Conservation (phyloP, 2,113 vertebrate genomes). For the Haemorhous mexicanus region DNA sequence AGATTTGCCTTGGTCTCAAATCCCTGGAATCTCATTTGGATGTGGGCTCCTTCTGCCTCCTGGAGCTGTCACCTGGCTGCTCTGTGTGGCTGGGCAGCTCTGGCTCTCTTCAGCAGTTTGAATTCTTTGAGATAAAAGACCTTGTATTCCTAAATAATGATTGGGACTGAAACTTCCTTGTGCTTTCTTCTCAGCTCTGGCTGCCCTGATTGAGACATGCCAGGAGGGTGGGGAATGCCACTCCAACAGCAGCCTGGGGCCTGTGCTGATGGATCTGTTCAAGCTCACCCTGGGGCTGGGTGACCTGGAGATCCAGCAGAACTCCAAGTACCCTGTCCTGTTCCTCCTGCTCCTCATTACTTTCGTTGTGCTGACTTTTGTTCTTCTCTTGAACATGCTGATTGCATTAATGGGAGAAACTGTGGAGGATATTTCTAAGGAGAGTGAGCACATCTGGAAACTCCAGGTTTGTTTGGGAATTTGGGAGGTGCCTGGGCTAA, state of each 20-base stretch:
- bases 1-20: background rate
- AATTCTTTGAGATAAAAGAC: background rate
- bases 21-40: background rate
- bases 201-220: conserved; percentile 74
- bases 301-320: conserved; percentile 79
- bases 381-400: conserved; percentile 82
- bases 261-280: conserved; percentile 77
- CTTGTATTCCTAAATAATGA: background rate
- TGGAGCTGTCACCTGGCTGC: background rate
- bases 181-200: conserved; percentile 68
- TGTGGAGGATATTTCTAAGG: conserved; percentile 79
- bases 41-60: background rate
- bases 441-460: conserved; percentile 81
- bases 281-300: conserved; percentile 81
- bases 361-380: conserved; percentile 78
- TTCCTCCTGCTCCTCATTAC: conserved; percentile 79
- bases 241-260: conserved; percentile 73
- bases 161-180: background rate
- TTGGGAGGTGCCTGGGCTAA: background rate
- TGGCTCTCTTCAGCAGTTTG: background rate
- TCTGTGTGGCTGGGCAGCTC: background rate
- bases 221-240: conserved; percentile 54
- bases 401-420: conserved; percentile 83
- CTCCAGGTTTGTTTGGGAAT: conserved; percentile 73
- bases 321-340: conserved; percentile 78